Evolutionary conservation across 2,113 vertebrate species (phyloP).

Genomic region (Pseudorasbora parva): DNA sequence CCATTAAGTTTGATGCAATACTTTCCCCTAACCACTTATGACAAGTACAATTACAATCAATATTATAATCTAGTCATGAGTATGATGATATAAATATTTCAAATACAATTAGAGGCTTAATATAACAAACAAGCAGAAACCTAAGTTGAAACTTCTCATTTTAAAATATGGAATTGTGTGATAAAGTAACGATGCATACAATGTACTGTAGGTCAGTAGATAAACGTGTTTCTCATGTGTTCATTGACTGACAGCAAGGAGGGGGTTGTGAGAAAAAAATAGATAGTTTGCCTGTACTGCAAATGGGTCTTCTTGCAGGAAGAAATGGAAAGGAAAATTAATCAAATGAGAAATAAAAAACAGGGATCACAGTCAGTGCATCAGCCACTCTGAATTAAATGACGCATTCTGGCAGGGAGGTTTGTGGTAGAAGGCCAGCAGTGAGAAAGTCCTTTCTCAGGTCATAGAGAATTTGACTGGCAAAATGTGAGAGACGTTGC

Average conservation of each 20-base stretch:
- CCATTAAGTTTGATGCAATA: neutral
- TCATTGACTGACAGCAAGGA: neutral
- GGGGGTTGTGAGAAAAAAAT: neutral
- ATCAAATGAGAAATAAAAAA: neutral
- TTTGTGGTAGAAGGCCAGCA: slow-evolving; percentile 23
- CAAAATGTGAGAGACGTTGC: neutral
- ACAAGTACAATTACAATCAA: neutral
- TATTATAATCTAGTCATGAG: neutral
- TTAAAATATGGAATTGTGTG: too few species aligned
- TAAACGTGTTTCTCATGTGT: neutral
- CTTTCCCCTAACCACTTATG: neutral
- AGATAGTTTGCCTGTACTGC: neutral
- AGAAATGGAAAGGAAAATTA: neutral
- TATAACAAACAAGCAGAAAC: neutral
- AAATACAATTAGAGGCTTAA: neutral
- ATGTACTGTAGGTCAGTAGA: too few species aligned
- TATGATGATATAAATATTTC: neutral
- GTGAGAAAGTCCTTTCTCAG: slow-evolving; percentile 8
- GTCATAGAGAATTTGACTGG: slow-evolving; percentile 20
- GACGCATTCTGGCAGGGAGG: neutral
- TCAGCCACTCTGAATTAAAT: neutral
- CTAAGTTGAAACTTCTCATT: neutral
- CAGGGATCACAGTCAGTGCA: slow-evolving; percentile 27
- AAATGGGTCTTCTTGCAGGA: neutral
- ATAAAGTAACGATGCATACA: too few species aligned